These are phyloP conservation scores for Acanthornis magna DNA, from an alignment of 2,797 vertebrate genomes.

Conservation along the genomic window DNA sequence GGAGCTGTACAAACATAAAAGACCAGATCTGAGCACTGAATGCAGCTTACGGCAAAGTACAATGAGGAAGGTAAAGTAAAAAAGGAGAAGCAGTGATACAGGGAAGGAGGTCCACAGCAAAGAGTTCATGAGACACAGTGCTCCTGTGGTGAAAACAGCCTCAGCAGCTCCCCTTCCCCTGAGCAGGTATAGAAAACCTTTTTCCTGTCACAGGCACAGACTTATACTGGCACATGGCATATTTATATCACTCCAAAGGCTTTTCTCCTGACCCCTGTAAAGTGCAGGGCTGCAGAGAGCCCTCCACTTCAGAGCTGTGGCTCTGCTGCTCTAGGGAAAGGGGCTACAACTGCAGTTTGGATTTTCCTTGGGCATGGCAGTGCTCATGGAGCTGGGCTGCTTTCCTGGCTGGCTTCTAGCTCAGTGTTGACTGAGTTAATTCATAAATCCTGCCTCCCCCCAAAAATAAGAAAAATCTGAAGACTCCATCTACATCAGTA, in stretches of 20 bases:
- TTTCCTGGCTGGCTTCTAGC: not conserved
- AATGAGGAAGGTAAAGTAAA: not conserved
- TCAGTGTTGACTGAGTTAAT: not conserved
- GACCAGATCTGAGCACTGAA: not conserved
- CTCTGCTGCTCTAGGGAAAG: not conserved
- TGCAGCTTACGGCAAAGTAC: not conserved
- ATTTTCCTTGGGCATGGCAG: not conserved
- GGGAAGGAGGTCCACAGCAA: not conserved
- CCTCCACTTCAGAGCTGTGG: not conserved
- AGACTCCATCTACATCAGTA: not conserved
- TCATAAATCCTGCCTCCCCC: not conserved
- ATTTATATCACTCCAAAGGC: not conserved
- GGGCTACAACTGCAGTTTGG: too few species aligned
- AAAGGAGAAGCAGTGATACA: not conserved
- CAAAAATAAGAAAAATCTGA: not conserved
- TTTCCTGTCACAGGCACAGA: not conserved
- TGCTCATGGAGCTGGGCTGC: not conserved
- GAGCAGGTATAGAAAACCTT: not conserved
- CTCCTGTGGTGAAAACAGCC: not conserved
- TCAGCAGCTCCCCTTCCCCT: not conserved
- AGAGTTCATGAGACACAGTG: not conserved
- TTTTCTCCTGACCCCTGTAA: not conserved
- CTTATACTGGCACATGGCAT: rapidly evolving
- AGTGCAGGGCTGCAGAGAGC: not conserved
- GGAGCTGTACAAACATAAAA: not conserved